Conservation (phyloP, 92 coral and sea anemone genomes). For the Parazoanthus atlanticus region DNA sequence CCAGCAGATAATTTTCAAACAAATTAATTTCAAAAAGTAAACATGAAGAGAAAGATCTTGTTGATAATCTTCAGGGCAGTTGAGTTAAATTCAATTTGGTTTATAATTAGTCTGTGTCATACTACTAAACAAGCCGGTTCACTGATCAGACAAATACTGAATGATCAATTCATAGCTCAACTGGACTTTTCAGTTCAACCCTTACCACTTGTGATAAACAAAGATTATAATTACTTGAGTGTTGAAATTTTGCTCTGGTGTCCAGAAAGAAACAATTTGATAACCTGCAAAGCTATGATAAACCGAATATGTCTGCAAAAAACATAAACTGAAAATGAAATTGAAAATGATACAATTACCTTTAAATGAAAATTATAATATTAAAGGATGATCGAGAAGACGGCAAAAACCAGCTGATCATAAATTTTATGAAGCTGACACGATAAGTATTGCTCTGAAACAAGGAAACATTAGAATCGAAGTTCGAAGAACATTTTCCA, state of each 20-base stretch:
- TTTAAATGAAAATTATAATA: too few species aligned
- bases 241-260: not conserved
- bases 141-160: not conserved
- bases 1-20: not conserved
- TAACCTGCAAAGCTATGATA: not conserved
- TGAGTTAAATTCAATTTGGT: not conserved
- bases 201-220: not conserved
- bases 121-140: not conserved
- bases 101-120: not conserved
- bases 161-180: not conserved
- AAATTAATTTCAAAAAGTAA: not conserved
- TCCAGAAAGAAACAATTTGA: not conserved
- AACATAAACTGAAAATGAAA: not conserved
- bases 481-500: not conserved
- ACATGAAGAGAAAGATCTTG: not conserved
- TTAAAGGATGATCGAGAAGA: too few species aligned
- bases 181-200: not conserved
- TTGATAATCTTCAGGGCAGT: not conserved
- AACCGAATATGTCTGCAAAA: not conserved
- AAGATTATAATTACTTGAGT: not conserved
- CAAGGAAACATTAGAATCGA: not conserved
- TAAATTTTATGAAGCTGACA: not conserved
- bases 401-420: conserved; percentile 2
- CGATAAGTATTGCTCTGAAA: not conserved
- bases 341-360: not conserved